Conservation (phyloP, 2,888 invertebrate species). For the Timandra comae region DNA sequence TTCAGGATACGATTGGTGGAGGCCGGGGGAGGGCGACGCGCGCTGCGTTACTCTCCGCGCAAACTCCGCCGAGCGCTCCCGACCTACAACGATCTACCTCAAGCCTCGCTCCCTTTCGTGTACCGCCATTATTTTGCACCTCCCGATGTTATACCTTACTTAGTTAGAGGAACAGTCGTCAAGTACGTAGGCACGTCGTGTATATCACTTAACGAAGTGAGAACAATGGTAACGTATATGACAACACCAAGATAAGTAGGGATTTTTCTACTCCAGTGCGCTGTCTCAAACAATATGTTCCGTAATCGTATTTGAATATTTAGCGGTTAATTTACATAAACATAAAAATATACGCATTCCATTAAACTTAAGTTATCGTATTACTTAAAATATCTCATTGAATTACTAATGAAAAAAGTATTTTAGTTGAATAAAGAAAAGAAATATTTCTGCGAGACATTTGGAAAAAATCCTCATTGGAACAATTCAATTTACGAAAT, state of each 20-base stretch:
- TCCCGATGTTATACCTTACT: constrained; percentile 19
- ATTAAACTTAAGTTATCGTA: no score
- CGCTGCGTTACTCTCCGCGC: constrained; percentile 36
- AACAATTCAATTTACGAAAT: no score
- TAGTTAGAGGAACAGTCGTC: constrained; percentile 2
- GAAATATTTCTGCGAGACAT: no score
- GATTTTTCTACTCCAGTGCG: constrained; percentile 11
- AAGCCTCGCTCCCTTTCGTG: constrained; percentile 22
- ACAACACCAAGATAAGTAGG: constrained; percentile 18
- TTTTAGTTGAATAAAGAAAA: no score
- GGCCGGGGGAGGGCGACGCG: constrained; percentile 47
- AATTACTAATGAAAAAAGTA: no score
- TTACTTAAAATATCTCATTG: no score
- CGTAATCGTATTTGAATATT: no score
- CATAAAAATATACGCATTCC: no score
- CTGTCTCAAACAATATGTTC: not conserved
- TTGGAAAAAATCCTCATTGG: no score
- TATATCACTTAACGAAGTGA: constrained; percentile 17
- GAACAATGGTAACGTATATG: constrained; percentile 15
- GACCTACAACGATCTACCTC: constrained; percentile 36
- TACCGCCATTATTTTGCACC: constrained; percentile 29
- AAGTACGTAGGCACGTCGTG: constrained; percentile 1
- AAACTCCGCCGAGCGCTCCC: constrained; percentile 49
- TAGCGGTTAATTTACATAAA: no score
- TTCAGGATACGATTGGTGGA: constrained; percentile 61